phyloP scores from a whole-genome alignment of 2,113 vertebrate species.

The Merops nubicus region DNA sequence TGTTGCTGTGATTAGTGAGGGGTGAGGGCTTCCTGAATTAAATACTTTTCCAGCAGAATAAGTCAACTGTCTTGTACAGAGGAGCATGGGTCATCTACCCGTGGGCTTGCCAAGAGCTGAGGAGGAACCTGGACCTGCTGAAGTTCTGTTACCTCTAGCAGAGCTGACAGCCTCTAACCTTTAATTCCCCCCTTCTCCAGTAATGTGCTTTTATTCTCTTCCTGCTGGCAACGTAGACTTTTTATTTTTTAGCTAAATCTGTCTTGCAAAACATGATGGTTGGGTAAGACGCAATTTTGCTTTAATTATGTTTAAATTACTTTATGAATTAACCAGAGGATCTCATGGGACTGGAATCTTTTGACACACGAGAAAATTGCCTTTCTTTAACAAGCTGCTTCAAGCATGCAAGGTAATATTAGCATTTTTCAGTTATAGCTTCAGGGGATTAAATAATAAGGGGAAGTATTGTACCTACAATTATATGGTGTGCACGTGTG shows the following conservation, averaged over 20 bases:
- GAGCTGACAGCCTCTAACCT: not conserved
- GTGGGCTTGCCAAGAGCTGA: accelerated
- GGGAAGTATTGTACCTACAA: constrained; percentile 41
- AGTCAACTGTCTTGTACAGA: not conserved
- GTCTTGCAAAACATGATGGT: constrained; percentile 36
- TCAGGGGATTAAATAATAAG: constrained; percentile 75
- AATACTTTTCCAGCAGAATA: not conserved
- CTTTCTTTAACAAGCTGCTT: constrained; percentile 72
- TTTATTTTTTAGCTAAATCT: not conserved
- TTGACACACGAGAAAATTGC: constrained; percentile 58
- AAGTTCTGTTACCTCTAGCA: not conserved
- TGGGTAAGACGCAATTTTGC: constrained; percentile 33
- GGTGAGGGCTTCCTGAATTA: not conserved
- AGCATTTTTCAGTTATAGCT: constrained; percentile 68
- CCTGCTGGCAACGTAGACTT: not conserved
- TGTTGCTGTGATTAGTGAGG: not conserved
- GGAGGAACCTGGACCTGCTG: not conserved
- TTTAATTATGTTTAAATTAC: constrained; percentile 71
- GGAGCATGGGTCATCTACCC: not conserved
- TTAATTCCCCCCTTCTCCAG: not conserved
- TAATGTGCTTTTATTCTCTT: not conserved
- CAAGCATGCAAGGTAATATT: constrained; percentile 65
- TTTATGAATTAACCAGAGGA: constrained; percentile 44
- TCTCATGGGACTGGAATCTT: constrained; percentile 66
- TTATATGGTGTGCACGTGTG: not conserved